Percentiles rank a stretch among this genome's conserved stretches.
Evolutionary conservation across 2,797 vertebrate genomes (phyloP).

Genomic region (Clamator glandarius): DNA sequence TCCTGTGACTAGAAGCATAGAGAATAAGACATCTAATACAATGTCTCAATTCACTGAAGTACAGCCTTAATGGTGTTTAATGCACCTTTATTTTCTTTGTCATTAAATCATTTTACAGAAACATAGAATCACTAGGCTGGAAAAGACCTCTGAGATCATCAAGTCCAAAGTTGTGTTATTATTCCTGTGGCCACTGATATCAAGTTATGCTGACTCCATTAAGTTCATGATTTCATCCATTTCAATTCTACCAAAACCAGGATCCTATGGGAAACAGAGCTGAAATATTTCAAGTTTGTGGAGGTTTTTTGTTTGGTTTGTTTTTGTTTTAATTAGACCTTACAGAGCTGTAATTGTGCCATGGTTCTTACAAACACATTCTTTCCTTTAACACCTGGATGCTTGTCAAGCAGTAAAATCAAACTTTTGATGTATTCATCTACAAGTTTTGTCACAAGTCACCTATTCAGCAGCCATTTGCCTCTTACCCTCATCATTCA

Average conservation of each 20-base stretch:
- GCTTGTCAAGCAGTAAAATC: background rate
- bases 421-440: background rate
- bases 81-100: background rate
- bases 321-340: background rate
- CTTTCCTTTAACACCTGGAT: background rate
- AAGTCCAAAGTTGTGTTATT: background rate
- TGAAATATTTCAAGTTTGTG: background rate
- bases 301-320: too few relatives aligned
- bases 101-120: background rate
- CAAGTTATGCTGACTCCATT: background rate
- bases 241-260: background rate
- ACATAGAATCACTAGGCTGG: too few relatives aligned
- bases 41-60: background rate
- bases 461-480: background rate
- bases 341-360: background rate
- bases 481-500: background rate
- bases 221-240: background rate
- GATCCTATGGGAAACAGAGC: background rate
- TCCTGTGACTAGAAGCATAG: background rate
- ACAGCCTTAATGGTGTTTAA: background rate
- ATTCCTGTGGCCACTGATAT: background rate
- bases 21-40: background rate
- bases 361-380: background rate
- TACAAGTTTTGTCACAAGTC: background rate
- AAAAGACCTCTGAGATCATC: too few relatives aligned